Percentiles rank a stretch among this genome's conserved stretches.
These are phyloP conservation scores for Drosophila demipolita DNA, from an alignment of 2,888 invertebrate genomes.

Conservation along the genomic window DNA sequence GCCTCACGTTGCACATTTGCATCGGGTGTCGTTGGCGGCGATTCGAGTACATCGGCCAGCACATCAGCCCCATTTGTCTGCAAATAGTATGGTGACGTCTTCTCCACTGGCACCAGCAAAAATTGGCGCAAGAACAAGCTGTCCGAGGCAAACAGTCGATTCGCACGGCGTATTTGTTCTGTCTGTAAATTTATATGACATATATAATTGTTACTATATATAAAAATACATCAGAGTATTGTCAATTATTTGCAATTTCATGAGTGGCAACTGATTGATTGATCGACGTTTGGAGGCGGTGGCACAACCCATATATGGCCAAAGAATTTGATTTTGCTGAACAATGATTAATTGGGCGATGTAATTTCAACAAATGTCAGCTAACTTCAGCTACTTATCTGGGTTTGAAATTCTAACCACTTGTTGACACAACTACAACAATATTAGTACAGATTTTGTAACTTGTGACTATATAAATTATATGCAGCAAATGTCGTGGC, in stretches of 20 bases:
- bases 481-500: slow-evolving; percentile 54
- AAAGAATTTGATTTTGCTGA: slow-evolving; percentile 6
- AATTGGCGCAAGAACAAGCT: slow-evolving; percentile 96
- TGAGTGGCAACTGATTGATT: slow-evolving; percentile 52
- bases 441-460: slow-evolving; percentile 22
- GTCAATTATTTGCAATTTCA: slow-evolving; percentile 46
- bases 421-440: slow-evolving; percentile 28
- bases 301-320: slow-evolving; percentile 24
- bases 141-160: slow-evolving; percentile 96
- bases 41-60: slow-evolving; percentile 58
- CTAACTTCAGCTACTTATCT: slow-evolving; percentile 28
- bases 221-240: not conserved
- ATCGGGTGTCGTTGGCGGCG: slow-evolving; percentile 81
- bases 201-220: not conserved
- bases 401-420: slow-evolving; percentile 8
- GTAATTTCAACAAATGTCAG: slow-evolving; percentile 15
- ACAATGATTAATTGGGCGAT: slow-evolving; percentile 25
- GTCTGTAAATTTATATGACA: slow-evolving; percentile 87
- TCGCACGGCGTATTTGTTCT: slow-evolving; percentile 96
- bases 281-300: slow-evolving; percentile 34
- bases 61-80: slow-evolving; percentile 82
- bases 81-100: slow-evolving; percentile 88
- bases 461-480: slow-evolving; percentile 44
- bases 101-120: slow-evolving; percentile 93
- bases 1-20: slow-evolving; percentile 66